Percentiles rank a stretch among this genome's conserved stretches.
These are phyloP conservation scores for Mormyrus hasselquistii DNA, from an alignment of 2,797 vertebrate species.

Conservation along the genomic window DNA sequence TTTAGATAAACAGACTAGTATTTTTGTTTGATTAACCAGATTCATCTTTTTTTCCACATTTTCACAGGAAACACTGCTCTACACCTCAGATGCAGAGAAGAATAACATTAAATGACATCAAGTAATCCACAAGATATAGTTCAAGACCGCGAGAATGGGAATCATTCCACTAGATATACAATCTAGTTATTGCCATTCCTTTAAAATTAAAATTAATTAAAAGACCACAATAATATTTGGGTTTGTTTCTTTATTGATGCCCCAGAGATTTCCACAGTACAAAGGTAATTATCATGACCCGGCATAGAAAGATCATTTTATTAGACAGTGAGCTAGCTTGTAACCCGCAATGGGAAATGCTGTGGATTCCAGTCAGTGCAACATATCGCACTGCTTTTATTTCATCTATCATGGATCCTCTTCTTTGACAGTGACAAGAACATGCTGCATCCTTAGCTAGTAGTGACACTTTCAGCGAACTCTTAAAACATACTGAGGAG, in stretches of 20 bases:
- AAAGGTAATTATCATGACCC: conserved; percentile 33
- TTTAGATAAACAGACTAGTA: background rate
- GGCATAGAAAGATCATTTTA: conserved; percentile 52
- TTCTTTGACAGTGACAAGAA: conserved; percentile 19
- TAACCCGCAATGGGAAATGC: conserved; percentile 31
- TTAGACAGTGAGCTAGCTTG: conserved; percentile 28
- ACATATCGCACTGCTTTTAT: conserved; percentile 10
- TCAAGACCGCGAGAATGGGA: background rate
- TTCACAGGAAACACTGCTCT: background rate
- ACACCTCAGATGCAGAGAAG: background rate
- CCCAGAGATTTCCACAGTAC: conserved; percentile 39
- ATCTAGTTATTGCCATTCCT: background rate
- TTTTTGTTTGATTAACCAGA: background rate
- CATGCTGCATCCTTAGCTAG: background rate
- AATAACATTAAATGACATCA: background rate
- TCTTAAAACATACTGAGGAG: background rate
- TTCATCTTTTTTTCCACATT: background rate
- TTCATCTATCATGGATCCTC: conserved; percentile 9
- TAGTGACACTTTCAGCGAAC: background rate
- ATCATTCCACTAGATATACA: background rate
- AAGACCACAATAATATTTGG: background rate
- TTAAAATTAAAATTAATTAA: background rate
- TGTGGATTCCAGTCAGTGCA: conserved; percentile 22
- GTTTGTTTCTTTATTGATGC: conserved; percentile 33
- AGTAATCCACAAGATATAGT: background rate